These are phyloP conservation scores for Vanessa tameamea DNA, from an alignment of 1,140 invertebrate genomes.

Conservation along the genomic window DNA sequence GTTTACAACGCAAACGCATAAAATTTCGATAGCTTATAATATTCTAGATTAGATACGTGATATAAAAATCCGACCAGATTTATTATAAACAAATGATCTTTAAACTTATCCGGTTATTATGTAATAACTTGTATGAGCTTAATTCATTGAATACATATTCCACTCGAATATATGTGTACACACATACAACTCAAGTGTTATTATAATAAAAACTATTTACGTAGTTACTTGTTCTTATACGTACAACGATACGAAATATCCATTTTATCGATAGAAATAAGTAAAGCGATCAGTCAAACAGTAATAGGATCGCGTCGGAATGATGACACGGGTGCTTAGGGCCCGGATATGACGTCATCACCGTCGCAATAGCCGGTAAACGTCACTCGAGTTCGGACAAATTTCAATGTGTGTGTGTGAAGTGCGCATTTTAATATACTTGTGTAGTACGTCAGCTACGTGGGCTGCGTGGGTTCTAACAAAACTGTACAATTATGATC, in stretches of 20 bases:
- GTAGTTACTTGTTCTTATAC: not conserved
- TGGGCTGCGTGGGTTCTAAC: not conserved
- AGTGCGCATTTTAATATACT: constrained; percentile 23
- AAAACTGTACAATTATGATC: not conserved
- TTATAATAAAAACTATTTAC: not conserved
- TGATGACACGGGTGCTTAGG: constrained; percentile 28
- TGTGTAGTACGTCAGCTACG: not conserved
- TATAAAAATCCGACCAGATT: no score
- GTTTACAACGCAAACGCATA: no score
- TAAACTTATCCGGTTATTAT: no score
- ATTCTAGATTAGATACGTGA: no score
- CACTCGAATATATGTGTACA: no score
- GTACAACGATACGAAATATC: not conserved
- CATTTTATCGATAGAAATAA: constrained; percentile 15
- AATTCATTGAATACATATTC: no score
- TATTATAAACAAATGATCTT: no score
- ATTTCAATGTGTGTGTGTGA: constrained; percentile 14
- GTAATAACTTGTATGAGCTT: no score
- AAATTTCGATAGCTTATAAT: no score
- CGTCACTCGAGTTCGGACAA: constrained; percentile 29
- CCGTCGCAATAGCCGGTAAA: constrained; percentile 37
- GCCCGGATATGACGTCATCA: constrained; percentile 47
- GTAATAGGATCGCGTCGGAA: constrained; percentile 25
- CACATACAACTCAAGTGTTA: not conserved
- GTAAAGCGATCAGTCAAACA: constrained; percentile 25